phyloP scores from a whole-genome alignment of 2,797 vertebrate genomes.

The Dicrostonyx torquatus region DNA sequence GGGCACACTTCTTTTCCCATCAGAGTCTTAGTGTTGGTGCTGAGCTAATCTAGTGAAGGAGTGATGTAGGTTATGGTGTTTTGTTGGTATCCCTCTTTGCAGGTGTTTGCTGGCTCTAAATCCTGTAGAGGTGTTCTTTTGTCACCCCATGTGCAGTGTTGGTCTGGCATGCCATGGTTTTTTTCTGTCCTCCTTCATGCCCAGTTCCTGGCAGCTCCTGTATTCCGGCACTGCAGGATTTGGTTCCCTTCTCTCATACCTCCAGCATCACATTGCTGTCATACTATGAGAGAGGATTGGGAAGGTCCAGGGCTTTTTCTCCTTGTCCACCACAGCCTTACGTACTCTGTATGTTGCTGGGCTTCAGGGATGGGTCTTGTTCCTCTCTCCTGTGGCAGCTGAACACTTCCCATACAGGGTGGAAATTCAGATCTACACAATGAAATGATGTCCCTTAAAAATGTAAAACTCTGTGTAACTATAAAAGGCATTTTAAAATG shows the following conservation, averaged over 20 bases:
- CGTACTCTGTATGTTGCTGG: background rate
- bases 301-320: background rate
- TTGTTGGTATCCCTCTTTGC: background rate
- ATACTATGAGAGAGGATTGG: background rate
- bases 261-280: background rate
- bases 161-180: background rate
- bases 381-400: background rate
- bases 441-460: constrained; percentile 34
- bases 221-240: too few relatives aligned
- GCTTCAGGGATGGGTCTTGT: background rate
- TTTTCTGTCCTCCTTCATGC: background rate
- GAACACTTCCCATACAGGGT: background rate
- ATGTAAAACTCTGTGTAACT: constrained; percentile 36
- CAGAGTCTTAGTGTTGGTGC: background rate
- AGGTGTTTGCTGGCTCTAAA: too few relatives aligned
- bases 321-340: background rate
- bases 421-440: constrained; percentile 31
- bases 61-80: too few relatives aligned
- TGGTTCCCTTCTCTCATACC: rapidly evolving
- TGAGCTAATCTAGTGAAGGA: background rate
- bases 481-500: constrained; percentile 52
- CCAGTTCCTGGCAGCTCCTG: background rate
- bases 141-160: too few relatives aligned
- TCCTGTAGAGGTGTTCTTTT: too few relatives aligned
- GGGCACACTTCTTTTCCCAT: background rate